phyloP scores from a whole-genome alignment of 30 jellyfish, hydroid and myxozoan genomes.

The Pelagia noctiluca region DNA sequence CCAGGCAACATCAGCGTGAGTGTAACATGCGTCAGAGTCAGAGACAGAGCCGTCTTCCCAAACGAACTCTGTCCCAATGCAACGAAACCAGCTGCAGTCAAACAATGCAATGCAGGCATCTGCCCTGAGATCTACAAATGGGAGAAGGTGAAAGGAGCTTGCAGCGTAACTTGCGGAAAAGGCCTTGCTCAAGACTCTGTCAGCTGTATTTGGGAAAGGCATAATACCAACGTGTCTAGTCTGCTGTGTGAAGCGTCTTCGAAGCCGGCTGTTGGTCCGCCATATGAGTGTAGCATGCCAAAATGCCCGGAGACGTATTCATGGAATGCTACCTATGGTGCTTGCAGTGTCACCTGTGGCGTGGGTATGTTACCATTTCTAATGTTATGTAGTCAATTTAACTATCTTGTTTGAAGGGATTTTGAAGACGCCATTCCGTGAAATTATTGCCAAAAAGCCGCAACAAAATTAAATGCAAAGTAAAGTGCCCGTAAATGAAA shows the following conservation, averaged over 20 bases:
- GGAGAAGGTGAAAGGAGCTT: slow-evolving; percentile 51
- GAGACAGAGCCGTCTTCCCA: slow-evolving; percentile 33
- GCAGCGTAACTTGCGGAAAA: slow-evolving; percentile 93
- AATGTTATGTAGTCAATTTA: neutral
- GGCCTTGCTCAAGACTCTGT: slow-evolving; percentile 37
- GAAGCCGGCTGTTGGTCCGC: slow-evolving; percentile 59
- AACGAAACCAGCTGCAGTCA: slow-evolving; percentile 53
- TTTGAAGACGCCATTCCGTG: neutral
- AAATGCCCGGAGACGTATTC: slow-evolving; percentile 79
- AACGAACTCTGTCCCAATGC: slow-evolving; percentile 39
- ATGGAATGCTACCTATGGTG: slow-evolving; percentile 73
- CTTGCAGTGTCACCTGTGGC: slow-evolving; percentile 80
- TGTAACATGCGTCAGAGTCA: slow-evolving; percentile 46
- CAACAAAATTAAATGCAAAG: no score
- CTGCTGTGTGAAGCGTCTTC: slow-evolving; percentile 40
- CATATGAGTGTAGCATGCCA: slow-evolving; percentile 55
- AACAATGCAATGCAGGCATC: slow-evolving; percentile 73
- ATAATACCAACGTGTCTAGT: slow-evolving; percentile 43
- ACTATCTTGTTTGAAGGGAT: neutral
- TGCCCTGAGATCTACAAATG: slow-evolving; percentile 87
- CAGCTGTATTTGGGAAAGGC: slow-evolving; percentile 38
- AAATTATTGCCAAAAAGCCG: no score
- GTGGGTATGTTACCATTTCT: slow-evolving; percentile 39
- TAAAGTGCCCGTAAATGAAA: no score
- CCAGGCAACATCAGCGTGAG: slow-evolving; percentile 38